Conservation (phyloP, 1,140 invertebrate species). For the Plodia interpunctella region DNA sequence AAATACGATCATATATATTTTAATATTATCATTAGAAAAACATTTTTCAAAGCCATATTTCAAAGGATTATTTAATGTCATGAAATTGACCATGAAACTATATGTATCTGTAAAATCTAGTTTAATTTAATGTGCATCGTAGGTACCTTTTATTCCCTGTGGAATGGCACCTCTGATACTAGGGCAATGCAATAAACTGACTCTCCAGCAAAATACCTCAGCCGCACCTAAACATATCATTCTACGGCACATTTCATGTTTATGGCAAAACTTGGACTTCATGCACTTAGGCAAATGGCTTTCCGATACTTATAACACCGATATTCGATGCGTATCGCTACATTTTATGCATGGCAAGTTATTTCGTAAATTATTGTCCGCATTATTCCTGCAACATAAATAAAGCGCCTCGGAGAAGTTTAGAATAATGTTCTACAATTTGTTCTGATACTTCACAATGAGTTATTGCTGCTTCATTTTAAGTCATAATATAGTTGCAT, state of each 20-base stretch:
- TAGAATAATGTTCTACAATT: constrained; percentile 5
- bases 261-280: constrained; percentile 70
- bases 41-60: no score
- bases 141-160: background rate
- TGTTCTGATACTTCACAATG: background rate
- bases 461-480: background rate
- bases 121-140: background rate
- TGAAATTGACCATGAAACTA: no score
- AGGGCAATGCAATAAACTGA: constrained; percentile 19
- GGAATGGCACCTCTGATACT: background rate
- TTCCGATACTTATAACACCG: constrained; percentile 69
- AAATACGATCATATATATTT: no score
- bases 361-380: constrained; percentile 39
- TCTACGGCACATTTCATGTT: constrained; percentile 69
- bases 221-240: constrained; percentile 64
- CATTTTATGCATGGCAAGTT: constrained; percentile 41
- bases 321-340: constrained; percentile 54
- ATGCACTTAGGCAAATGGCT: constrained; percentile 72
- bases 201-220: constrained; percentile 28
- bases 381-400: constrained; percentile 29
- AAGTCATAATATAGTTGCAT: no score
- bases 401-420: constrained; percentile 16
- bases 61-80: no score
- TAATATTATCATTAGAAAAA: no score
- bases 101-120: no score